These are phyloP conservation scores for Sipha flava DNA, from an alignment of 1,140 invertebrate species.

Conservation along the genomic window DNA sequence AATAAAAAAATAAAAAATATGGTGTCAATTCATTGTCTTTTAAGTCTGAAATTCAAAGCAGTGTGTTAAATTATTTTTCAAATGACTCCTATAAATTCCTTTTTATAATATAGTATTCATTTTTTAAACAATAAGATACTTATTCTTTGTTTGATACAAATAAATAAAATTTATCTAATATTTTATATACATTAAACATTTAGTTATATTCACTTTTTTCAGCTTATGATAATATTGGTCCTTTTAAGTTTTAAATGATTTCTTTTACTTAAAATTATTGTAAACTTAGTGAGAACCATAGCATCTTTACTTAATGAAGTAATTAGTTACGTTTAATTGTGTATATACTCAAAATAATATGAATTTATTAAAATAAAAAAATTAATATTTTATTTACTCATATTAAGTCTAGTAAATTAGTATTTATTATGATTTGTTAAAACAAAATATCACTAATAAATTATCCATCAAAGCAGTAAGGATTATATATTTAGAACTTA, in stretches of 20 bases:
- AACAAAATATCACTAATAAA: neutral
- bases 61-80: constrained; percentile 1
- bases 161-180: neutral
- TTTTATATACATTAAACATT: neutral
- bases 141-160: constrained; percentile 2
- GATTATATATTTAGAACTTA: neutral
- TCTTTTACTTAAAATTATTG: too few species aligned
- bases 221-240: neutral
- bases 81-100: neutral
- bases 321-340: too few species aligned
- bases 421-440: too few species aligned
- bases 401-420: too few species aligned
- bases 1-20: neutral
- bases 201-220: neutral
- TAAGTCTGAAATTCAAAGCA: constrained; percentile 4
- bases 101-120: constrained; percentile 7
- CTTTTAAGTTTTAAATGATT: neutral
- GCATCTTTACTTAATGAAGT: too few species aligned
- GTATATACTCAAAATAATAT: too few species aligned
- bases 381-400: too few species aligned
- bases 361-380: too few species aligned
- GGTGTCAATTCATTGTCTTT: neutral
- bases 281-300: too few species aligned
- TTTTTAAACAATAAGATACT: neutral
- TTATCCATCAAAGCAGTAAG: neutral